Conservation (phyloP, 2,113 vertebrate species). For the Leptocoma aspasia region DNA sequence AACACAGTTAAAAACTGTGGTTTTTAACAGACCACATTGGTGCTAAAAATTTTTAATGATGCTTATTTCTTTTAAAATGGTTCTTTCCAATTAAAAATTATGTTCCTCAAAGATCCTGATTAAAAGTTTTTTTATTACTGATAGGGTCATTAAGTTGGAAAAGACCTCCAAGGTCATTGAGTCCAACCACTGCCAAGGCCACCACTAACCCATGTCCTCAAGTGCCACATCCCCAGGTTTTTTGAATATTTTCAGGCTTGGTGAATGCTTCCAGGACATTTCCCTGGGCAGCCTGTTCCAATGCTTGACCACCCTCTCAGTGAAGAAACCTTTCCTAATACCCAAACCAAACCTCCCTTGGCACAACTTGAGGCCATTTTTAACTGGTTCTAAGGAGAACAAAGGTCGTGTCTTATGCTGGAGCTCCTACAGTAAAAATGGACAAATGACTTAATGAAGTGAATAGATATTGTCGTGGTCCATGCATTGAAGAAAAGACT, state of each 20-base stretch:
- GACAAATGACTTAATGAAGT: neutral
- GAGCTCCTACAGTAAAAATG: neutral
- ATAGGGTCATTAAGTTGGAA: neutral
- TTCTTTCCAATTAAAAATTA: neutral
- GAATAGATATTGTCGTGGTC: too few relatives aligned
- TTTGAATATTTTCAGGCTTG: neutral
- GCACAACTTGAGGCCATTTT: neutral
- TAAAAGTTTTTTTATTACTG: neutral
- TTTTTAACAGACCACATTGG: neutral
- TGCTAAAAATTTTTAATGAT: neutral
- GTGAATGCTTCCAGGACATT: neutral
- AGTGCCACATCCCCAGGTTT: neutral
- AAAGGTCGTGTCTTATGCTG: neutral
- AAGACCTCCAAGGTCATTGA: neutral
- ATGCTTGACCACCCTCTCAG: neutral
- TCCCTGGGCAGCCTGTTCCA: neutral
- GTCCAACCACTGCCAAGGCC: neutral
- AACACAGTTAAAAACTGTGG: too few relatives aligned
- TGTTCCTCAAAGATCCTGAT: neutral
- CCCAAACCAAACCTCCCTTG: neutral
- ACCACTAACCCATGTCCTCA: neutral
- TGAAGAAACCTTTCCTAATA: neutral
- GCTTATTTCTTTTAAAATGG: neutral
- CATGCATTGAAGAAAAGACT: too few relatives aligned
- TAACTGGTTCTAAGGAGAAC: neutral